Base-by-base conservation (phyloP, 2,113 vertebrate genomes). In the Calypte anna region DNA sequence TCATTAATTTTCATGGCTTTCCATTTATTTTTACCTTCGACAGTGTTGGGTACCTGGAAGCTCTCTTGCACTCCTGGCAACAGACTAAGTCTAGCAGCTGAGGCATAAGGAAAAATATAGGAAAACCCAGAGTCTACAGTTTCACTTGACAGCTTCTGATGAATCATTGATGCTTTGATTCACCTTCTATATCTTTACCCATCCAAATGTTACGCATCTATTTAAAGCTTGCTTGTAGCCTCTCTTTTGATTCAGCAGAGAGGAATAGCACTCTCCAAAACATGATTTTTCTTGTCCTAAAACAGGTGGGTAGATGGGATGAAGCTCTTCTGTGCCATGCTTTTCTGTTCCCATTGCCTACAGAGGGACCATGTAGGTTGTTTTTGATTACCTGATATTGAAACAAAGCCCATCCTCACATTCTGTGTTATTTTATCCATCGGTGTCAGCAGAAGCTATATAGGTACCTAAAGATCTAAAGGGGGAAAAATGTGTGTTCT, bases 381-480 rank as follows among this genome's bases (percentile, higher is more conserved):
- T 30, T 82, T 92, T 48, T 22, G 12, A 38, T 14, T 83, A 43
- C 50, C 33, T 67, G 38, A 54, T 77, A 30, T 0, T 88, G 67
- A 70, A 94, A 59, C 72, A 59, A 88, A 94, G 25, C 70, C 63
- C 0, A 0, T 82, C n/a, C 36, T 93, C 40, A 50, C 28, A 17
- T 80, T 83, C 38, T 57, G n/a, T 48, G 54, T 72, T 3, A 36
- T 88, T 82, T 77, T 80, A 59, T 74, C 74, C 11, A 81, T 90
- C 79, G 69, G 21, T 86, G 36, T 82, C 51, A 88, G 76, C 53
- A 64, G 75, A 90, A 91, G 36, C 64, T 88, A 1, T 40, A 0
- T 40, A 40, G 88, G 73, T 93, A 44, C 57, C 86, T 94, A 83
- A 88, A 86, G 30, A 68, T 86, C 48, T 88, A 78, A 90, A 86